Conservation (phyloP, 2,797 vertebrate genomes). For the Anguilla obscura region DNA sequence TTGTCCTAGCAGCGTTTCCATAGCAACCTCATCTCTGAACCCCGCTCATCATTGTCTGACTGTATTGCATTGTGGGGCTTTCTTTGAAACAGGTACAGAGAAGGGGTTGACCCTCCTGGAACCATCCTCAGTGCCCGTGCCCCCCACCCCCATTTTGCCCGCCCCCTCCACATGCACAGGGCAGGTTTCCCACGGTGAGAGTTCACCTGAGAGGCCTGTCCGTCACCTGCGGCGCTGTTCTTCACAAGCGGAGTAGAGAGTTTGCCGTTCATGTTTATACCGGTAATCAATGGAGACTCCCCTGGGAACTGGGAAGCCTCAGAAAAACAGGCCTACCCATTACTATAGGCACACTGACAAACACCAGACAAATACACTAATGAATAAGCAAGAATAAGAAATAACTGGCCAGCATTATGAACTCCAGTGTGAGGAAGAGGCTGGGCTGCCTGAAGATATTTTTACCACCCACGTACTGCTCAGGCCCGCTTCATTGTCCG, state of each 20-base stretch:
- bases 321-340: neutral
- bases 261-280: neutral
- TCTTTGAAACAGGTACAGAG: neutral
- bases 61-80: slow-evolving; percentile 43
- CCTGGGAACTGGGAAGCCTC: neutral
- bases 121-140: neutral
- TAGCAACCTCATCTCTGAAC: slow-evolving; percentile 49
- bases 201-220: neutral
- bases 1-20: slow-evolving; percentile 50
- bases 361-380: neutral
- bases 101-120: neutral
- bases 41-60: neutral
- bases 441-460: neutral
- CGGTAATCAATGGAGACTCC: neutral
- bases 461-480: neutral
- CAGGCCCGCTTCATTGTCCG: neutral
- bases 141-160: neutral
- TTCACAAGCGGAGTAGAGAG: neutral
- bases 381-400: neutral
- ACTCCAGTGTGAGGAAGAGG: neutral
- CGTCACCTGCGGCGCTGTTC: neutral
- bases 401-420: neutral
- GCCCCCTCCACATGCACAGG: neutral
- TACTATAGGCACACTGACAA: neutral
- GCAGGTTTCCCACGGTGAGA: neutral